Percentiles rank a stretch among this genome's conserved stretches.
These are phyloP conservation scores for Heliconius sara DNA, from an alignment of 2,888 invertebrate species.

Conservation along the genomic window DNA sequence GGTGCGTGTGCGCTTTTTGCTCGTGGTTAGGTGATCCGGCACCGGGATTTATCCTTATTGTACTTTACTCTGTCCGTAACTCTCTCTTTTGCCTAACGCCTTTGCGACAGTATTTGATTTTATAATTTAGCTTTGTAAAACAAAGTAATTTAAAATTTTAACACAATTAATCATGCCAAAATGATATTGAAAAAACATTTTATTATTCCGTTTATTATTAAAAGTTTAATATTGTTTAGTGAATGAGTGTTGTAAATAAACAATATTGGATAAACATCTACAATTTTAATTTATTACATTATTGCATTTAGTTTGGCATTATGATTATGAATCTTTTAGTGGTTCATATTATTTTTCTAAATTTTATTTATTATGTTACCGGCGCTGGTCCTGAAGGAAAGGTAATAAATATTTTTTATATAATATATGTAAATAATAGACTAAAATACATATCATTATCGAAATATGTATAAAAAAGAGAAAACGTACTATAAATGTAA, in stretches of 20 bases:
- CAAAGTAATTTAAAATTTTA: slow-evolving; percentile 58
- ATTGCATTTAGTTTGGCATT: slow-evolving; percentile 55
- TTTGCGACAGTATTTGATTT: slow-evolving; percentile 59
- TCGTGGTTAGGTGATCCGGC: slow-evolving; percentile 62
- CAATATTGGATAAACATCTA: slow-evolving; percentile 49
- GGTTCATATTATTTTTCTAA: slow-evolving; percentile 68
- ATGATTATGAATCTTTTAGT: slow-evolving; percentile 74
- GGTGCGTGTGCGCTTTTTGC: slow-evolving; percentile 62
- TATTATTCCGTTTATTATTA: slow-evolving; percentile 56
- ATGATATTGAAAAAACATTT: slow-evolving; percentile 66
- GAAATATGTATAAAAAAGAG: not conserved
- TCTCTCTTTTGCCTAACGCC: slow-evolving; percentile 71
- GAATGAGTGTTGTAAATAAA: slow-evolving; percentile 65
- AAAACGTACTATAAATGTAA: not conserved
- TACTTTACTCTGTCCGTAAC: slow-evolving; percentile 77
- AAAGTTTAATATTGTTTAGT: slow-evolving; percentile 66
- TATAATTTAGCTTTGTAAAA: slow-evolving; percentile 50
- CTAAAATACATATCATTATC: too few species aligned
- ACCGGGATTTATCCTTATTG: slow-evolving; percentile 69
- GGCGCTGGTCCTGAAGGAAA: slow-evolving; percentile 69
- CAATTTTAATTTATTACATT: slow-evolving; percentile 45
- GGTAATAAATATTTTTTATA: slow-evolving; percentile 59
- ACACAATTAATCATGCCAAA: slow-evolving; percentile 64
- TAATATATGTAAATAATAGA: not conserved
- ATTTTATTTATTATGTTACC: slow-evolving; percentile 65